Percentiles rank a stretch among this genome's conserved stretches.
These are phyloP conservation scores for Drosophila takahashii DNA, from an alignment of 1,140 invertebrate species.

Conservation along the genomic window DNA sequence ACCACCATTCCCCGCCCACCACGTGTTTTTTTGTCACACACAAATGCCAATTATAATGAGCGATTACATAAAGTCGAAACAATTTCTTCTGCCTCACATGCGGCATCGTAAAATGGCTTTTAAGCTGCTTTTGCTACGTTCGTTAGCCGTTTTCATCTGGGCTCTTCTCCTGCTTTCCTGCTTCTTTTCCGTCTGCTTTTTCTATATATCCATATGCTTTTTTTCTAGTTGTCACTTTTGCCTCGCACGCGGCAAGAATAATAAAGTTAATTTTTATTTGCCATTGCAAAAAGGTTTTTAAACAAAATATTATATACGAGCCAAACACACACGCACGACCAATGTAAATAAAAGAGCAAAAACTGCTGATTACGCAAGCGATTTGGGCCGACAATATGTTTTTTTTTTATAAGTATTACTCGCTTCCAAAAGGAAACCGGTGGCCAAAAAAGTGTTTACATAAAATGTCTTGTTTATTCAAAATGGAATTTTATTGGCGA, in stretches of 20 bases:
- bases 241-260: constrained; percentile 68
- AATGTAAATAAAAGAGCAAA: constrained; percentile 68
- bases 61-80: constrained; percentile 74
- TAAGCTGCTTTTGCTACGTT: constrained; percentile 60
- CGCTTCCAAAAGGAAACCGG: constrained; percentile 19
- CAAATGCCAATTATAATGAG: constrained; percentile 80
- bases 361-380: constrained; percentile 74
- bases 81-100: constrained; percentile 62
- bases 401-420: neutral
- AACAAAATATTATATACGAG: constrained; percentile 68
- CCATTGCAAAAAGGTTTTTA: constrained; percentile 70
- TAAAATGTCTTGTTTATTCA: constrained; percentile 31
- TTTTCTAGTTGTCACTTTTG: constrained; percentile 53
- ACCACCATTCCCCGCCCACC: neutral
- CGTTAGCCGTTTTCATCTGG: constrained; percentile 42
- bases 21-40: constrained; percentile 66
- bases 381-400: constrained; percentile 31
- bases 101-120: constrained; percentile 58
- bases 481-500: constrained; percentile 33
- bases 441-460: constrained; percentile 40
- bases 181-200: neutral
- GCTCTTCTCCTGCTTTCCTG: constrained; percentile 28
- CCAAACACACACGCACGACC: constrained; percentile 12
- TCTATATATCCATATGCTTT: constrained; percentile 17
- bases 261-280: constrained; percentile 62